Base-by-base conservation (phyloP, 2,797 vertebrate species). In the Enteromius treurensis region DNA sequence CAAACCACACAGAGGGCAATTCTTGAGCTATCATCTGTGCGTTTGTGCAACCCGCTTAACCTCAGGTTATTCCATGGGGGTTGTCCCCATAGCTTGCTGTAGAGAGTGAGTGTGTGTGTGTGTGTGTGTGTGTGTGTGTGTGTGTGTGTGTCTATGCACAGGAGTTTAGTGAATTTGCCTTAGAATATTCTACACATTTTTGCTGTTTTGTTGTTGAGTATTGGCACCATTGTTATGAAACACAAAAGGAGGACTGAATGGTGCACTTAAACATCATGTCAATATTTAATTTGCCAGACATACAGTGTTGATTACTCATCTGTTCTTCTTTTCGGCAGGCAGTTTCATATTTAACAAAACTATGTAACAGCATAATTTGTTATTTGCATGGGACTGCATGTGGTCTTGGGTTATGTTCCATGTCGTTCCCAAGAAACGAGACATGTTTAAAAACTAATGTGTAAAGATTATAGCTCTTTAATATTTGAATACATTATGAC, bases 201-300 rank as follows among this genome's bases (percentile, higher is more conserved):
- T 62, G 15, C 17, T 49, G 2, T 47, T 42, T 77, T 42, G 15
- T 21, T 64, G 58, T 26, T 23, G 13, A 77, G 74, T 26, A 40
- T 55, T 23, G 13, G 14, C 7, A 23, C 17, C 9, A 17, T 70
- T 29, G 14, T 70, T 47, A 15, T 5, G 5, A 37, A 37, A 37
- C 37, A 37, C 37, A 42, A 42, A 62, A 62, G 13, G 4, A 15
- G 5, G n/a, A 19, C 7, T 67, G 40, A 47, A 42, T 5, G 3
- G 42, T 65, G 60, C 79, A 73, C 21, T 26, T 69, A 79, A 79
- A 67, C 13, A 53, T 73, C 26, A 62, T 70, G 13, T 80, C 26
- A 80, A 49, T 42, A 81, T 80, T 71, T 80, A 47, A 71, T 80
- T 71, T 80, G 37, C 26, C 23, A 70, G 32, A 60, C 47, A 19